Evolutionary conservation across 2,888 invertebrate species (phyloP).

Genomic region (Embidobia sp.): DNA sequence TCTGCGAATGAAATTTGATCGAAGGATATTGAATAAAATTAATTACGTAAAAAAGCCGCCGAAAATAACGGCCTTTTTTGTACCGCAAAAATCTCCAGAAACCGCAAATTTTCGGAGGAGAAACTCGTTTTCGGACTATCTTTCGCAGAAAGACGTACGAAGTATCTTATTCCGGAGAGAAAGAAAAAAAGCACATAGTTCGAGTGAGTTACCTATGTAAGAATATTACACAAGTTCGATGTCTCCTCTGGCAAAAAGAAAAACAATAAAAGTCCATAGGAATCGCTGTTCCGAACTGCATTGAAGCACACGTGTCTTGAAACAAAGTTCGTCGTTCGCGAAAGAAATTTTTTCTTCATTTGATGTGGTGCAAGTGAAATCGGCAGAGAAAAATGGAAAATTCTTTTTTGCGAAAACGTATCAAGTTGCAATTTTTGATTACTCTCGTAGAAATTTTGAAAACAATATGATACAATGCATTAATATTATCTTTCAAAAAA

Average conservation of each 20-base stretch:
- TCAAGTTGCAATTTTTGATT: too few relatives aligned
- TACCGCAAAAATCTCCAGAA: slow-evolving; percentile 12
- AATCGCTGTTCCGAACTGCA: too few relatives aligned
- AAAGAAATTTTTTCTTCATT: too few relatives aligned
- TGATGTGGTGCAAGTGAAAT: too few relatives aligned
- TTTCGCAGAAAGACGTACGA: slow-evolving; percentile 21
- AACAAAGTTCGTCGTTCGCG: too few relatives aligned
- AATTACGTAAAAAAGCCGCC: slow-evolving; percentile 14
- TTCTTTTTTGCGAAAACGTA: too few relatives aligned
- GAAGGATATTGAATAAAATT: background rate
- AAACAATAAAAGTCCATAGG: background rate
- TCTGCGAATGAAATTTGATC: too few relatives aligned
- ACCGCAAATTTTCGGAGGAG: slow-evolving; percentile 26
- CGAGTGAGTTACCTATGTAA: slow-evolving; percentile 10
- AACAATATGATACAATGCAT: too few relatives aligned
- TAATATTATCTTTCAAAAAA: too few relatives aligned
- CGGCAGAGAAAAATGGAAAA: too few relatives aligned
- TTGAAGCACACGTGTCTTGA: too few relatives aligned
- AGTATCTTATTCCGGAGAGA: slow-evolving; percentile 13
- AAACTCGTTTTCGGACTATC: slow-evolving; percentile 31
- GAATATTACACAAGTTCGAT: slow-evolving; percentile 23
- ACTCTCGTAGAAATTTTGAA: too few relatives aligned
- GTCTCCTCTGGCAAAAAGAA: background rate
- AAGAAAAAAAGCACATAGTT: slow-evolving; percentile 12
- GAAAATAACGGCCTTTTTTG: slow-evolving; percentile 13